phyloP scores from a whole-genome alignment of 2,888 invertebrate genomes.

The Drosophila stalkeri region DNA sequence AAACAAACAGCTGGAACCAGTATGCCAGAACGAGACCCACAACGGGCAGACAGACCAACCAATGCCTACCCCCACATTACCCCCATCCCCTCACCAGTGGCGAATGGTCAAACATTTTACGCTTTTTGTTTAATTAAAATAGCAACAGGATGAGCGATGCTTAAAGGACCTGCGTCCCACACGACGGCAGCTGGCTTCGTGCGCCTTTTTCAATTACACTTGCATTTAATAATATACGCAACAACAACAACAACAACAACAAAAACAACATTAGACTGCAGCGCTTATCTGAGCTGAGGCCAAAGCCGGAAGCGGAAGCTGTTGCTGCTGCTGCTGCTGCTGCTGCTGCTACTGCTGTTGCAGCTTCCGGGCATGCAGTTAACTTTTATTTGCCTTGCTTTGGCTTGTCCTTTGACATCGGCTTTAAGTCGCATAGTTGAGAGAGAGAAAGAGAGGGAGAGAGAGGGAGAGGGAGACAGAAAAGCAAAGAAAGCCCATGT shows the following conservation, averaged over 20 bases:
- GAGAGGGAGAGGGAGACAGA: too few species aligned
- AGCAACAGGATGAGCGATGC: slow-evolving; percentile 52
- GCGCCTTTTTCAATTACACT: slow-evolving; percentile 75
- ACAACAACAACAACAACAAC: slow-evolving; percentile 10
- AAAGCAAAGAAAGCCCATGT: too few species aligned
- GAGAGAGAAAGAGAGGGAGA: too few species aligned
- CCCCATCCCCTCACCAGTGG: neutral
- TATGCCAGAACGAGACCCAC: neutral
- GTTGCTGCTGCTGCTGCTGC: slow-evolving; percentile 12
- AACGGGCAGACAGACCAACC: neutral
- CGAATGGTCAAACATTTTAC: slow-evolving; percentile 78
- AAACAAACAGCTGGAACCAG: slow-evolving; percentile 41
- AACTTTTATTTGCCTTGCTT: slow-evolving; percentile 42
- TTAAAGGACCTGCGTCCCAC: slow-evolving; percentile 17
- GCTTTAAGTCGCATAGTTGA: slow-evolving; percentile 9
- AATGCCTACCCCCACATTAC: neutral
- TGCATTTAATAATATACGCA: slow-evolving; percentile 53
- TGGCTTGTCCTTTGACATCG: slow-evolving; percentile 12
- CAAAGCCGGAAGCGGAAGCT: slow-evolving; percentile 41
- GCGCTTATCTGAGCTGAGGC: slow-evolving; percentile 30
- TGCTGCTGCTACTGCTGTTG: slow-evolving; percentile 4
- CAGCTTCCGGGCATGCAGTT: slow-evolving; percentile 32
- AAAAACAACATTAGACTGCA: slow-evolving; percentile 38
- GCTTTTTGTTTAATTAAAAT: slow-evolving; percentile 80
- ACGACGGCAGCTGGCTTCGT: slow-evolving; percentile 40